Base-by-base conservation (phyloP, 2,888 invertebrate genomes). In the Callyntrura guangdongensis region DNA sequence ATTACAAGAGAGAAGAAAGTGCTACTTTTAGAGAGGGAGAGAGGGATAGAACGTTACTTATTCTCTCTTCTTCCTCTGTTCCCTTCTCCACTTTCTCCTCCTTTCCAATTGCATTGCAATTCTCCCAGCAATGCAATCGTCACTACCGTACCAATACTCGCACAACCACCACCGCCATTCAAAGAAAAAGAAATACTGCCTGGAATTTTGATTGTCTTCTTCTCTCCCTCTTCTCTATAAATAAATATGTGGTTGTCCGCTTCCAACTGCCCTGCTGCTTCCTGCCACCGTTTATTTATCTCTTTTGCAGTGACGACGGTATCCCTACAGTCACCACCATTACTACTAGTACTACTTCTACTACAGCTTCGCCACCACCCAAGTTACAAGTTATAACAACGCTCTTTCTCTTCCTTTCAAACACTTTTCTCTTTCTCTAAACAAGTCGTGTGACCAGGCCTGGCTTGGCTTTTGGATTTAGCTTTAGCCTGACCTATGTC, bases 201-300 rank as follows among this genome's bases (percentile, higher is more conserved):
- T 45, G 72, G 72, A 72, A 72, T 72, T 72, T 72, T 72, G 72
- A 72, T 72, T 72, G 72, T 72, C 47, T 14, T 67, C 47, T 17
- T 36, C n/a, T 36, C 14, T 36, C 69, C n/a, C 69, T 69, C 69
- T 25, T 64, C 1, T 25, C 72, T 45, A 14, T 72, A 45, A 72
- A 45, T 72, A 72, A 72, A 72, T 72, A 47, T 14, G 72, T 17
- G 27, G 8, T 25, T 67, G 67, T 27, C 22, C 67, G 9, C 67
- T 20, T 61, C 20, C 61, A n/a, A 45, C n/a, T 72, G 72, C 45
- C 72, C 72, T 72, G 22, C 72, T 45, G 45, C 47, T 67, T 12
- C 27, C 72, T 72, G 45, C 72, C 72, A 72, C 72, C 22, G 45
- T 47, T 72, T 72, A 72, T 72, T 72, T 72, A 72, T 72, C 72